phyloP scores from a whole-genome alignment of 2,797 vertebrate genomes.

The Discoglossus pictus region DNA sequence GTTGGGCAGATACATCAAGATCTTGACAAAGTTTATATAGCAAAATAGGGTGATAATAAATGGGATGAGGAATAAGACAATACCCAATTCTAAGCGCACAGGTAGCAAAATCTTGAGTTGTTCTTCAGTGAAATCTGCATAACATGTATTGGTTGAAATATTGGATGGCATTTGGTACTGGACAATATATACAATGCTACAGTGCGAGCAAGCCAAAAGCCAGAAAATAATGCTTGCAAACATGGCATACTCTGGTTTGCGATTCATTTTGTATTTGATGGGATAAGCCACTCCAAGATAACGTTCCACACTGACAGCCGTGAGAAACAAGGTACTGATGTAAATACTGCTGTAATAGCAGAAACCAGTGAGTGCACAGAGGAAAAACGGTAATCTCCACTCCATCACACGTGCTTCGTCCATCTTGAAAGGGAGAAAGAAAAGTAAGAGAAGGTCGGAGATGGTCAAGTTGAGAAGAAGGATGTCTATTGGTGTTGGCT shows the following conservation, averaged over 20 bases:
- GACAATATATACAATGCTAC: constrained; percentile 75
- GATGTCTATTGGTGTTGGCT: constrained; percentile 70
- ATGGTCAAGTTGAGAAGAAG: constrained; percentile 82
- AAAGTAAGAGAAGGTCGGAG: constrained; percentile 82
- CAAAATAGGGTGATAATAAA: constrained; percentile 75
- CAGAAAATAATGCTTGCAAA: constrained; percentile 76
- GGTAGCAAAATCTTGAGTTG: constrained; percentile 75
- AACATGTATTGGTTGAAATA: constrained; percentile 58
- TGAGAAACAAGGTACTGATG: constrained; percentile 84
- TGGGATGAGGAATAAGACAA: constrained; percentile 78
- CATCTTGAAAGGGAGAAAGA: constrained; percentile 83
- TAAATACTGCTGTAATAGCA: constrained; percentile 89
- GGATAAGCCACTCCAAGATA: constrained; percentile 85
- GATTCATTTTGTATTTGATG: constrained; percentile 73
- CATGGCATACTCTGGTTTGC: constrained; percentile 69
- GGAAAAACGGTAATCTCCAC: constrained; percentile 68
- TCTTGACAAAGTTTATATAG: constrained; percentile 78
- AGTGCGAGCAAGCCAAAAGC: constrained; percentile 66
- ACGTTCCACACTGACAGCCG: constrained; percentile 80
- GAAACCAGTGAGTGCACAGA: constrained; percentile 78
- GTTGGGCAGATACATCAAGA: constrained; percentile 70
- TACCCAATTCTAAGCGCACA: constrained; percentile 73
- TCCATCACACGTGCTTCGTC: constrained; percentile 64
- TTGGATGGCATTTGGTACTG: constrained; percentile 58
- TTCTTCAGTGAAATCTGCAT: constrained; percentile 63